Evolutionary conservation across 2,113 vertebrate genomes (phyloP), one percentile per base, ranked within the genome.

Genomic region (Cricetomys ansorgei): DNA sequence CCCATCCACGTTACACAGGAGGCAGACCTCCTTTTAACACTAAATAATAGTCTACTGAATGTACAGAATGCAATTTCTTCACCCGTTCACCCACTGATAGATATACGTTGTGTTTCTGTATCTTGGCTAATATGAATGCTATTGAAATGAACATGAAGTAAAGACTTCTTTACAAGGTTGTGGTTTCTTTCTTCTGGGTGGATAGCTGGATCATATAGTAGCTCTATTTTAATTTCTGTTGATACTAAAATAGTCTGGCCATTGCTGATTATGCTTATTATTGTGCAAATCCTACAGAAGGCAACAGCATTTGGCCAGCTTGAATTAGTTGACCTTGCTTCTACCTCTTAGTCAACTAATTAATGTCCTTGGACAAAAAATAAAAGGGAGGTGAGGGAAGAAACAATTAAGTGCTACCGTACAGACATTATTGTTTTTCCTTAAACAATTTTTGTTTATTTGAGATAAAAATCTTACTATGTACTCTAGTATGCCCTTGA

Each of bases 301-400:
- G 43, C 48, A 72, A 34, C 5, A 27, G 15, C 0, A 0, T 1
- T 15, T 5, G 23, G 50, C 8, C 27, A 27, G 1, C 48, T 64
- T 37, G 1, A 21, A 62, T 75, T 65, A 70, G 62, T 43, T 25
- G 62, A 19, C 31, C 7, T 76, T 85, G 23, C 5, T 83, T 6
- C 29, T 21, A 59, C 3, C 17, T 79, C 43, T 40, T 40, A 83
- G 34, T 76, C 23, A 79, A 25, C 25, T 57, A 15, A 17, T 55
- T n/a, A 29, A 88, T 29, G 75, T 40, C 34, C 64, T 75, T 73
- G 23, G 25, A 91, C 19, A 11, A 76, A 48, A 27, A 34, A 15
- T 7, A 29, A 50, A 84, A 84, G 40, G 13, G 13, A 83, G 40
- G 4, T n/a, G 5, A 8, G 27, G 27, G 2, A 6, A 64, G 8